Base-by-base conservation (phyloP, 2,888 invertebrate species). In the Hemicrepidius hirtus region DNA sequence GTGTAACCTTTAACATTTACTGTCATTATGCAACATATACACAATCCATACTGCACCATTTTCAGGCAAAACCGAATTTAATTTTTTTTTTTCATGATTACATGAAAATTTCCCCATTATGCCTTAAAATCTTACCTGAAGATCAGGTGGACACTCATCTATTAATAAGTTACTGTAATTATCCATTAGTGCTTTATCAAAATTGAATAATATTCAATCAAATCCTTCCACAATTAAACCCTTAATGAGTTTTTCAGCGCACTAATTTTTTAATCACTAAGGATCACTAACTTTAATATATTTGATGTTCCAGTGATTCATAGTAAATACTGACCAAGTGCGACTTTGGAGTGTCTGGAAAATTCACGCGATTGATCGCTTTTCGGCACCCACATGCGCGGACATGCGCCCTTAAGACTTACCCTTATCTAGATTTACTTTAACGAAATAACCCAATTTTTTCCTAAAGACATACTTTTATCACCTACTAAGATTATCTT, bases 131-230 rank as follows among this genome's bases (percentile, higher is more conserved):
- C 60, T 41, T 80, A 84, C 85, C 84, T 82, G 79, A 35, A 84
- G 78, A 78, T 84, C 84, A 70, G 84, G 84, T 50, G 84, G 84
- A 80, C 82, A 82, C 71, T 84, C 84, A 77, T 85, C 83, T 82
- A 85, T 84, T 66, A 85, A 78, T 60, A 84, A 76, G 71, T 83
- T 80, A 68, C 76, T 77, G 69, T 78, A 81, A 76, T 82, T 82
- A 77, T 82, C 82, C 84, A 83, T 84, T 71, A 64, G 35, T 10
- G 37, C 6, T 16, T 16, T 46, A 46, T 18, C 16, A 16, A 16
- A 32, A 32, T 6, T 32, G 32, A 9, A 32, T 32, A 28, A 4
- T 32, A 24, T 9, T 5, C 32, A 5, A 32, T 32, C 5, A 32
- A 32, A 32, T 32, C 7, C 32, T 32, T 1, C 3, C 32, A 32